A percentile compares a stretch with the other conserved stretches of the same genome.
These are phyloP conservation scores for Zeus faber DNA, from an alignment of 2,113 vertebrate species.

Conservation along the genomic window DNA sequence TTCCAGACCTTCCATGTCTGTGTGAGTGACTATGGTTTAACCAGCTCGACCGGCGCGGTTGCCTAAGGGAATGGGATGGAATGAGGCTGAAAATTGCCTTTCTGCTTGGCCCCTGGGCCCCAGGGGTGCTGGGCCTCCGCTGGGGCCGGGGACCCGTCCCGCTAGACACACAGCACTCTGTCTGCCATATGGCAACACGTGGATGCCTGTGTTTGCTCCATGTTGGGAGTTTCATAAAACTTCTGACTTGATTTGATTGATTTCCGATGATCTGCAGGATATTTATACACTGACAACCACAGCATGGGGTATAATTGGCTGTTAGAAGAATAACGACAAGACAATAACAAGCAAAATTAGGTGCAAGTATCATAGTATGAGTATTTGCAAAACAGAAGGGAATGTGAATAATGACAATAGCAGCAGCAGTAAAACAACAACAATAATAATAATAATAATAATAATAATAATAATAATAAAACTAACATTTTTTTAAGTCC, in stretches of 20 bases:
- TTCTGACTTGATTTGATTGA: conserved; percentile 4
- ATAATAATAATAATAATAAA: background rate
- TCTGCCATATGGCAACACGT: conserved; percentile 57
- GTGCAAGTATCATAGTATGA: no score
- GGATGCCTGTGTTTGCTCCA: conserved; percentile 20
- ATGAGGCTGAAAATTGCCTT: conserved; percentile 29
- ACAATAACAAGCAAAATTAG: background rate
- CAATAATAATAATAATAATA: background rate
- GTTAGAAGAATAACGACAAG: background rate
- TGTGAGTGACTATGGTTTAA: no score
- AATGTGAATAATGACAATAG: no score
- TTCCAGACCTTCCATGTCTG: no score
- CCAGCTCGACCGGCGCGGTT: background rate
- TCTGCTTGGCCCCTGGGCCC: conserved; percentile 26
- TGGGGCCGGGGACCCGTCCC: conserved; percentile 33
- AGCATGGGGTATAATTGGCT: background rate
- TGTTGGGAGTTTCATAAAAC: conserved; percentile 19
- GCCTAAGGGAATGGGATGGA: conserved; percentile 32
- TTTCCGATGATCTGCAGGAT: background rate
- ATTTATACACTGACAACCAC: background rate
- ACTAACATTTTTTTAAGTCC: no score
- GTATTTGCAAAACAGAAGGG: no score
- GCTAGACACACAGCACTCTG: conserved; percentile 41
- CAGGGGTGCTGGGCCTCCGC: conserved; percentile 47
- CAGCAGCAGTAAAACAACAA: background rate